Evolutionary conservation across 2,113 vertebrate genomes (phyloP).

Genomic region (Otis tarda): DNA sequence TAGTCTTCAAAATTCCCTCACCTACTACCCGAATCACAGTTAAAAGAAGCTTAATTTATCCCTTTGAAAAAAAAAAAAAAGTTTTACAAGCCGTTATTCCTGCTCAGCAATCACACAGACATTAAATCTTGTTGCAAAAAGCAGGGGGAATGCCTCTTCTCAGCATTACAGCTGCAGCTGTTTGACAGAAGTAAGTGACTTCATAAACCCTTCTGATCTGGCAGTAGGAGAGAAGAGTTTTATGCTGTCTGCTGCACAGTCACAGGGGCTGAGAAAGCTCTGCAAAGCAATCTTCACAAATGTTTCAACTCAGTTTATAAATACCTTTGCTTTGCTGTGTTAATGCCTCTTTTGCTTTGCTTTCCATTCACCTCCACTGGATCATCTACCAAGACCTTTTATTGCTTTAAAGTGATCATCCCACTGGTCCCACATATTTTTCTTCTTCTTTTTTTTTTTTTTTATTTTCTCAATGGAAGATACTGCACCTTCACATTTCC

Average conservation of each 20-base stretch:
- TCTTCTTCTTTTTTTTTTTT: not conserved
- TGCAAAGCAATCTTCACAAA: conserved; percentile 44
- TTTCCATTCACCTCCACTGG: conserved; percentile 40
- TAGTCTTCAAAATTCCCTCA: conserved; percentile 10
- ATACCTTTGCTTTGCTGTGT: not conserved
- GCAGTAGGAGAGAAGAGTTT: conserved; percentile 1
- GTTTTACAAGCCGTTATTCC: conserved; percentile 31
- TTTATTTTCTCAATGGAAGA: not conserved
- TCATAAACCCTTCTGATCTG: conserved; percentile 59
- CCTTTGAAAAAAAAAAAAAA: not conserved
- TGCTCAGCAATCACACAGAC: conserved; percentile 48
- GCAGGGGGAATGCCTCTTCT: not conserved
- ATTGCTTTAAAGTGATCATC: conserved; percentile 36
- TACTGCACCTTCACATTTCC: not conserved
- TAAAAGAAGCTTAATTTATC: conserved; percentile 28
- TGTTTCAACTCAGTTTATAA: conserved; percentile 45
- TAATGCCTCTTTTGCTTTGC: conserved; percentile 50
- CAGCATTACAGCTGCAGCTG: conserved; percentile 50
- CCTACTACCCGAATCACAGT: conserved; percentile 8
- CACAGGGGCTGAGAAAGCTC: conserved; percentile 13
- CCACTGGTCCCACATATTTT: not conserved
- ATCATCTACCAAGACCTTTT: conserved; percentile 48
- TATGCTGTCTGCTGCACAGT: conserved; percentile 38
- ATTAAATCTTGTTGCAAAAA: conserved; percentile 49
- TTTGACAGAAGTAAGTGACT: conserved; percentile 57